Percentiles rank a stretch among this genome's conserved stretches.
phyloP scores from a whole-genome alignment of 2,113 vertebrate species.

The Sclerurus mexicanus region DNA sequence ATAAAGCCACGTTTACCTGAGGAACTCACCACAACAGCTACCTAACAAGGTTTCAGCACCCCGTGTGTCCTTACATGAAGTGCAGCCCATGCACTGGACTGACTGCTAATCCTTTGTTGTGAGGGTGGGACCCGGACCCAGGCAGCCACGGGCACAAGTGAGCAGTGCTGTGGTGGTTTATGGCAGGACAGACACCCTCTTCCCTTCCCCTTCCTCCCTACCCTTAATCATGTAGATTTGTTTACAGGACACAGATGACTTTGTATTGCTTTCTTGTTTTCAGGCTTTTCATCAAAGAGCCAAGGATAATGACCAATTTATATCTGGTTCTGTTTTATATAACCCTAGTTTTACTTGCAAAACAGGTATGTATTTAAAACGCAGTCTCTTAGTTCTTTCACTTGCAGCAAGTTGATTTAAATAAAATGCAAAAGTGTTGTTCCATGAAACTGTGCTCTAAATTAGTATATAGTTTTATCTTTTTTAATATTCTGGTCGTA shows the following conservation, averaged over 20 bases:
- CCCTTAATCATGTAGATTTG: neutral
- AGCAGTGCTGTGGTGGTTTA: rapidly evolving
- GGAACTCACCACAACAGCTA: neutral
- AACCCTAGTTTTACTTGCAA: constrained; percentile 88
- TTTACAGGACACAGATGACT: neutral
- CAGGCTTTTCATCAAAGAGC: constrained; percentile 75
- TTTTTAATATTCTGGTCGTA: neutral
- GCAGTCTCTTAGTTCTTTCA: neutral
- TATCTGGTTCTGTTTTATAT: constrained; percentile 90
- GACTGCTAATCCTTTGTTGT: neutral
- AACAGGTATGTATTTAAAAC: constrained; percentile 79
- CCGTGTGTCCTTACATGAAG: neutral
- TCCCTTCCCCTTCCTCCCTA: neutral
- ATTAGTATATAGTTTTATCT: neutral
- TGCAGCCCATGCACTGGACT: neutral
- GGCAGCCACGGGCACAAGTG: neutral
- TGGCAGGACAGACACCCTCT: neutral
- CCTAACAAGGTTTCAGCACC: neutral
- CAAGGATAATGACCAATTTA: constrained; percentile 81
- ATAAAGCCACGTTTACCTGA: neutral
- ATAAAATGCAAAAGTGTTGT: neutral
- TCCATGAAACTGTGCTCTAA: neutral
- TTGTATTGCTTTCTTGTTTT: constrained; percentile 1
- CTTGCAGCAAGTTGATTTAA: neutral
- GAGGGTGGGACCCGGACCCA: neutral